Base-by-base conservation (phyloP, 2,888 invertebrate genomes). In the Lasioglossum villosulum region DNA sequence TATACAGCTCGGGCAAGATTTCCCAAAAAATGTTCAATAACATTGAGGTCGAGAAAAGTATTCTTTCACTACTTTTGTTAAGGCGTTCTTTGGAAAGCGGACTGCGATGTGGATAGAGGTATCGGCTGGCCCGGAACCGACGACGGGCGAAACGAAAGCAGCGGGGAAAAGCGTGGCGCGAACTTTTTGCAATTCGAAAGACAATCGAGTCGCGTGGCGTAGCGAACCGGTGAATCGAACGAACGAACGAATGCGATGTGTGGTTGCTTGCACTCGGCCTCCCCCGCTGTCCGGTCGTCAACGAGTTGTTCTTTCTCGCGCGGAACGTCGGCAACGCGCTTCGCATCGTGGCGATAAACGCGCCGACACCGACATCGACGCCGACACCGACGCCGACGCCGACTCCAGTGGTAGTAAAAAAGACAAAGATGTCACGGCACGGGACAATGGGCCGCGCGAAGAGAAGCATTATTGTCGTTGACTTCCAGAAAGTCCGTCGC, bases 401-500 rank as follows among this genome's bases (percentile, higher is more conserved):
- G 45, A 76, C 66, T 56, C 37, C 85, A 78, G 78, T 75, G 85
- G 71, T 73, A 75, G 88, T 73, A 90, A 90, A 90, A 88, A 91
- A 90, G 86, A 82, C 84, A 78, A 82, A 77, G 82, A 88, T 87
- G 89, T 89, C 88, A 87, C 84, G 82, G 81, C 81, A 71, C 72
- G 68, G 78, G 39, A 91, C 90, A 91, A 90, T 90, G 79, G 81
- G 77, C 79, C 73, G 80, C 79, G 88, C 37, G 68, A 91, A 84
- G 84, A 85, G 86, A 77, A 85, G 82, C 90, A 90, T 90, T 90
- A 90, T 90, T 83, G 82, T 63, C 79, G 79, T 86, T 91, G 91
- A 91, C 90, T 90, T 86, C 88, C 83, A 86, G 86, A 88, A 68
- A 88, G 84, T 88, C 88, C 75, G 83, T 85, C 90, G 89, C 83